These are phyloP conservation scores for Lymantria dispar DNA, from an alignment of 2,888 invertebrate genomes.

Conservation along the genomic window DNA sequence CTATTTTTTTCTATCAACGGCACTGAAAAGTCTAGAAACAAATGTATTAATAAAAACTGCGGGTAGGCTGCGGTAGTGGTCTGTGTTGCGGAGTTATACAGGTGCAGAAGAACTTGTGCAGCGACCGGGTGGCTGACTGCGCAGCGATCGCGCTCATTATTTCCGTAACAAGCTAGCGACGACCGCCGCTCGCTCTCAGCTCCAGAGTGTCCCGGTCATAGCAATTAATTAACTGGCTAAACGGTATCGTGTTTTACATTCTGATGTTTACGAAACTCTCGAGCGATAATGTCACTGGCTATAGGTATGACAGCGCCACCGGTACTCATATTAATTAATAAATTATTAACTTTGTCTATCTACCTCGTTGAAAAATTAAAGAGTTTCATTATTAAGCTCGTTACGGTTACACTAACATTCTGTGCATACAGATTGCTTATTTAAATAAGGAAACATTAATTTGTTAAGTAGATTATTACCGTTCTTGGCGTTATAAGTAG, in stretches of 20 bases:
- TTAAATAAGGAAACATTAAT: slow-evolving; percentile 51
- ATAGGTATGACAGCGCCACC: slow-evolving; percentile 63
- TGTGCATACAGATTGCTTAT: slow-evolving; percentile 73
- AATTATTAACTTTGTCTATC: slow-evolving; percentile 69
- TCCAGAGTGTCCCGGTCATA: slow-evolving; percentile 59
- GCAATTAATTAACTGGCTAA: slow-evolving; percentile 80
- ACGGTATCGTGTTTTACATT: slow-evolving; percentile 79
- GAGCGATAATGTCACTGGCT: slow-evolving; percentile 70
- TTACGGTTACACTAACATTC: slow-evolving; percentile 56
- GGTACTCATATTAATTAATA: slow-evolving; percentile 73
- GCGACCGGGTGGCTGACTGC: slow-evolving; percentile 36
- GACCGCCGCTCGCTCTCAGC: slow-evolving; percentile 48
- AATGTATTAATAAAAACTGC: background rate
- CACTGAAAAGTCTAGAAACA: background rate
- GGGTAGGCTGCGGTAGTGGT: background rate
- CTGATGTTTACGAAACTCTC: slow-evolving; percentile 78
- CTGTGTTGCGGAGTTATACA: background rate
- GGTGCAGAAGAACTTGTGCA: slow-evolving; percentile 56
- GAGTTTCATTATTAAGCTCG: slow-evolving; percentile 69
- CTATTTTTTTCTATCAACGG: too few relatives aligned
- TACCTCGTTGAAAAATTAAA: slow-evolving; percentile 74
- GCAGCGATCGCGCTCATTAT: slow-evolving; percentile 69
- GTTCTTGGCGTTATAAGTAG: slow-evolving; percentile 28
- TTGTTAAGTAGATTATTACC: slow-evolving; percentile 33
- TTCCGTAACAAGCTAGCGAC: slow-evolving; percentile 75